Evolutionary conservation across 2,113 vertebrate species (phyloP).

Genomic region (Dunckerocampus dactyliophorus): DNA sequence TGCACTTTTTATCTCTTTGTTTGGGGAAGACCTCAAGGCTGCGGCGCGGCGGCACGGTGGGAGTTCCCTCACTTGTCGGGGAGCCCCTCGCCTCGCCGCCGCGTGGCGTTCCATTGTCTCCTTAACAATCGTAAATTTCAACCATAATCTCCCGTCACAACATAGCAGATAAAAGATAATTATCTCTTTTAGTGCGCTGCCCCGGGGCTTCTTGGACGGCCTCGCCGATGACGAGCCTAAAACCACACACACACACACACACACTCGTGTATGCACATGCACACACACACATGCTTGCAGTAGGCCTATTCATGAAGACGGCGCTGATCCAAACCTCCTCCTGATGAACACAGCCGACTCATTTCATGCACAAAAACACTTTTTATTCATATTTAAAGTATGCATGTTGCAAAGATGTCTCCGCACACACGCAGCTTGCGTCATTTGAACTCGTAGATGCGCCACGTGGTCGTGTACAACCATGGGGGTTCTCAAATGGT

Average conservation of each 20-base stretch:
- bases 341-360: not conserved
- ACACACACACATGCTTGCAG: not conserved
- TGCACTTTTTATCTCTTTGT: conserved; percentile 33
- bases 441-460: no score
- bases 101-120: conserved; percentile 68
- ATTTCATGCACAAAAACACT: no score
- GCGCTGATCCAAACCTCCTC: conserved; percentile 3
- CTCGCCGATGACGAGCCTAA: conserved; percentile 63
- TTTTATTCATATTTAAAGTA: no score
- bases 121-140: conserved; percentile 78
- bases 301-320: not conserved
- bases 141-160: conserved; percentile 79
- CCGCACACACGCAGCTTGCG: no score
- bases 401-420: no score
- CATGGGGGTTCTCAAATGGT: no score
- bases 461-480: no score
- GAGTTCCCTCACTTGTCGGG: conserved; percentile 61
- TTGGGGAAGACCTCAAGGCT: conserved; percentile 50
- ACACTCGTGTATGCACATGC: conserved; percentile 19
- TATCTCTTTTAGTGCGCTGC: conserved; percentile 72
- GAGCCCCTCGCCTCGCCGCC: conserved; percentile 58
- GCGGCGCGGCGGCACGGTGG: conserved; percentile 55
- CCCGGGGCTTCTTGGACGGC: conserved; percentile 69
- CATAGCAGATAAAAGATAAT: conserved; percentile 78
- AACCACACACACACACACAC: conserved; percentile 49